Evolutionary conservation across 2,888 invertebrate genomes (phyloP).

Genomic region (Elmis aenea): DNA sequence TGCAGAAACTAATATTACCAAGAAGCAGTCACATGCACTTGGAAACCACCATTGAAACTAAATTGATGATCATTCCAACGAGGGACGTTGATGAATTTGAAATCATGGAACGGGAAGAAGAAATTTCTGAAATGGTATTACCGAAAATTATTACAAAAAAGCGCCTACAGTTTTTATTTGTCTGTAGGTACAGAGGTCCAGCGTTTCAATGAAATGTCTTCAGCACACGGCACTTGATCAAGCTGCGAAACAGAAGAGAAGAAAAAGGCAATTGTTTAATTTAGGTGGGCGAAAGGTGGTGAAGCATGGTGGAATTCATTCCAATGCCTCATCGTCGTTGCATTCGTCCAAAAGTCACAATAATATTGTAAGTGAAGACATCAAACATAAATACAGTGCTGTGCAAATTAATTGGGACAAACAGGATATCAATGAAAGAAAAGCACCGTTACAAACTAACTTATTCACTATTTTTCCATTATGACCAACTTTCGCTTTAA

Average conservation of each 20-base stretch:
- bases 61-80: slow-evolving; percentile 48
- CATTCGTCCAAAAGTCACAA: too few species aligned
- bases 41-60: slow-evolving; percentile 43
- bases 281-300: too few species aligned
- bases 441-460: too few species aligned
- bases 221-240: slow-evolving; percentile 5
- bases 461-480: too few species aligned
- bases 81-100: slow-evolving; percentile 49
- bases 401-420: too few species aligned
- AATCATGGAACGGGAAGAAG: slow-evolving; percentile 48
- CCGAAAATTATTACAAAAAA: too few species aligned
- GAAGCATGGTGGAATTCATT: too few species aligned
- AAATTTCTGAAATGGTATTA: slow-evolving; percentile 45
- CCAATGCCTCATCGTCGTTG: too few species aligned
- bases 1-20: slow-evolving; percentile 34
- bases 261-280: slow-evolving; percentile 2
- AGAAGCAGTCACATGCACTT: slow-evolving; percentile 36
- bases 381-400: too few species aligned
- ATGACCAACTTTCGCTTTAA: too few species aligned
- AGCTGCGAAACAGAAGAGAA: not conserved
- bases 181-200: slow-evolving; percentile 33
- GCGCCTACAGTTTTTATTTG: slow-evolving; percentile 16
- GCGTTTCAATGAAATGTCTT: slow-evolving; percentile 7
- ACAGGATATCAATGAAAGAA: too few species aligned
- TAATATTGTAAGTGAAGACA: too few species aligned